These are phyloP conservation scores for Heliocidaris erythrogramma DNA, from an alignment of 35 echinoderm and acorn worm genomes.

Conservation along the genomic window DNA sequence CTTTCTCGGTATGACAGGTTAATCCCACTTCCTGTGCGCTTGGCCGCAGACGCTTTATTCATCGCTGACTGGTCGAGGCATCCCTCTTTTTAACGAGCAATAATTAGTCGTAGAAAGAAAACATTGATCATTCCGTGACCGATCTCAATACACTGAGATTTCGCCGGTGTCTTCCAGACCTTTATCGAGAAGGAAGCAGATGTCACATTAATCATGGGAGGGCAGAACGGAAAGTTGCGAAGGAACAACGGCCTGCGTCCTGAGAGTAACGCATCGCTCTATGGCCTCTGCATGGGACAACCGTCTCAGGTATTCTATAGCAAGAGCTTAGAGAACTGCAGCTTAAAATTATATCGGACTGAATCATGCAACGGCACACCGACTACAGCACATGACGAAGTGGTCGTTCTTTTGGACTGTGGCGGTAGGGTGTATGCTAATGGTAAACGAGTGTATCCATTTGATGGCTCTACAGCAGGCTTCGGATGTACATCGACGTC, in stretches of 20 bases:
- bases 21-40: constrained; percentile 47
- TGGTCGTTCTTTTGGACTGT: constrained; percentile 80
- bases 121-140: background rate
- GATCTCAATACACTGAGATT: background rate
- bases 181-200: background rate
- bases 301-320: constrained; percentile 86
- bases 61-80: constrained; percentile 35
- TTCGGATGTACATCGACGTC: background rate
- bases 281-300: constrained; percentile 59
- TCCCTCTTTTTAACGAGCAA: background rate
- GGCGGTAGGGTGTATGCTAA: constrained; percentile 85
- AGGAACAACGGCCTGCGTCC: constrained; percentile 40
- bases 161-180: background rate
- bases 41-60: constrained; percentile 32
- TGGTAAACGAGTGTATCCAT: constrained; percentile 77
- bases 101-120: background rate
- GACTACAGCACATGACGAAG: constrained; percentile 53
- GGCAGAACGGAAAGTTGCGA: constrained; percentile 31
- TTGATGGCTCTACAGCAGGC: constrained; percentile 46
- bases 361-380: constrained; percentile 43
- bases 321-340: constrained; percentile 86
- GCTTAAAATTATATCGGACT: constrained; percentile 83
- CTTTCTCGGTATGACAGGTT: constrained; percentile 12
- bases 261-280: constrained; percentile 39
- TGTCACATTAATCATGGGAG: constrained; percentile 4